Percentiles rank a stretch among this genome's conserved stretches.
Evolutionary conservation across 2,113 vertebrate genomes (phyloP).

Genomic region (Parus major): DNA sequence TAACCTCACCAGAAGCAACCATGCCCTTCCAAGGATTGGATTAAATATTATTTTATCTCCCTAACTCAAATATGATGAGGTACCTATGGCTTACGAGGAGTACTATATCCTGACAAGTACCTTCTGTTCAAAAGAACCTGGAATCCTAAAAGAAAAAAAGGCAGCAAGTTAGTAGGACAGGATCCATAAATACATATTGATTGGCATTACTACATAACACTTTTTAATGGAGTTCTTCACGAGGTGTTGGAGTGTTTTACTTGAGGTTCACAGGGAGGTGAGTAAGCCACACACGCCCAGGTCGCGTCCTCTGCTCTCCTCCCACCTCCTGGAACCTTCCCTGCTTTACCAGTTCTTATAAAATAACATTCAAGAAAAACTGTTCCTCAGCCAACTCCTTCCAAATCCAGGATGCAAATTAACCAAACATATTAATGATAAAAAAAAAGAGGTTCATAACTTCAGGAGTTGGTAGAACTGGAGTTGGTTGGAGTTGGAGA

Average conservation of each 20-base stretch:
- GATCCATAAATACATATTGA: background rate
- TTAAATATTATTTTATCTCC: background rate
- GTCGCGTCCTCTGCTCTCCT: conserved; percentile 1
- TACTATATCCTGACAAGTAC: background rate
- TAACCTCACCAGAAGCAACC: background rate
- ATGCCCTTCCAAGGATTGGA: background rate
- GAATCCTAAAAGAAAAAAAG: background rate
- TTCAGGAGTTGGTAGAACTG: background rate
- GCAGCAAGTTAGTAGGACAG: background rate
- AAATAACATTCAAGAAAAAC: background rate
- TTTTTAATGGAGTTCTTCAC: background rate
- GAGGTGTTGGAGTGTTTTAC: background rate
- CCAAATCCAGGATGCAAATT: background rate
- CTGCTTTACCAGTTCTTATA: background rate
- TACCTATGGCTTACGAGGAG: background rate
- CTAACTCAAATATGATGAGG: background rate
- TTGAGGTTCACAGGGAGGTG: background rate
- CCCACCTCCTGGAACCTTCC: background rate
- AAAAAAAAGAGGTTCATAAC: background rate
- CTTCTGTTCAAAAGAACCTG: background rate
- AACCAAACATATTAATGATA: background rate
- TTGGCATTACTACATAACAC: background rate
- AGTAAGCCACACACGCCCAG: background rate
- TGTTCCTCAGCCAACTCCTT: background rate
- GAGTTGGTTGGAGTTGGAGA: no score